Conservation (phyloP, 2,797 vertebrate species). For the Mastacembelus armatus region DNA sequence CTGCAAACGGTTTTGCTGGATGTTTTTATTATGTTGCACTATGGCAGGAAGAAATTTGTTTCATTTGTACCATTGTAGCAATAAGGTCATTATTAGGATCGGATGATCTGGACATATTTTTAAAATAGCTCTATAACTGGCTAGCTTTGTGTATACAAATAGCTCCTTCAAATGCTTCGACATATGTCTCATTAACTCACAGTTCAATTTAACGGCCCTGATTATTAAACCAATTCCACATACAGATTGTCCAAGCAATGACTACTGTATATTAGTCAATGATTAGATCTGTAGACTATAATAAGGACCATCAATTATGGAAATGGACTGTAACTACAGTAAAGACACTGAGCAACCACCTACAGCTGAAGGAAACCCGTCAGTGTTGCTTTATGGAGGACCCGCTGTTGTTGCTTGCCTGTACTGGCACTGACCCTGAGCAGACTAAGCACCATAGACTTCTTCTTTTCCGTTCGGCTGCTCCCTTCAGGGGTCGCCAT, state of each 20-base stretch:
- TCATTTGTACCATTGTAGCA: conserved; percentile 13
- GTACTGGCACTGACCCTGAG: conserved; percentile 42
- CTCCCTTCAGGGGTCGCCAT: too few relatives aligned
- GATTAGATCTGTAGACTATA: conserved; percentile 18
- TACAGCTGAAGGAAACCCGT: conserved; percentile 39
- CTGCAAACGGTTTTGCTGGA: neutral
- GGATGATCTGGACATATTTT: too few relatives aligned
- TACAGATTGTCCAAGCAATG: conserved; percentile 34
- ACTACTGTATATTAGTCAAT: conserved; percentile 36
- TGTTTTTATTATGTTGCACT: neutral
- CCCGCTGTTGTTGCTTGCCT: conserved; percentile 26
- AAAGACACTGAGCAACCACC: conserved; percentile 37
- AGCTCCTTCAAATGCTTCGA: conserved; percentile 17
- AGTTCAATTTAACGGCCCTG: neutral
- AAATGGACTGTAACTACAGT: conserved; percentile 8
- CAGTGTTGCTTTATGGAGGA: conserved; percentile 40
- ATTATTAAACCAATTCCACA: conserved; percentile 25
- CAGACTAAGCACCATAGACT: conserved; percentile 35
- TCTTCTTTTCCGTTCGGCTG: too few relatives aligned
- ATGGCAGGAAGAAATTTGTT: conserved; percentile 12
- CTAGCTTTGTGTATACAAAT: conserved; percentile 34
- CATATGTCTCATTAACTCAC: conserved; percentile 35
- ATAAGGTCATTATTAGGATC: too few relatives aligned
- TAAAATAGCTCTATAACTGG: conserved; percentile 19
- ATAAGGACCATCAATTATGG: conserved; percentile 31